Conservation (phyloP, 2,888 invertebrate species). For the Ceraclea dissimilis region DNA sequence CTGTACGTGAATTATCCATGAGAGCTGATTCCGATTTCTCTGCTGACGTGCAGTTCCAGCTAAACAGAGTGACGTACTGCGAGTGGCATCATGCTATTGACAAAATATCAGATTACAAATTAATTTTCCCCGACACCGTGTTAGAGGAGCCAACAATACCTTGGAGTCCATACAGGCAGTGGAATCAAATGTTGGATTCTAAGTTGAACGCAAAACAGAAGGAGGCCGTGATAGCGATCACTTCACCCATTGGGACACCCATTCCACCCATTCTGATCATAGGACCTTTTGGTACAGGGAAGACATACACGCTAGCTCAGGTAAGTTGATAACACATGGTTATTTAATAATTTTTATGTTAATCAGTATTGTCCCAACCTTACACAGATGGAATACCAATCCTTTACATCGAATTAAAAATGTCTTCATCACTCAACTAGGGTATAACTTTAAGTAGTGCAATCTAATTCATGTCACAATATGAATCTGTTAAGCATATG, state of each 20-base stretch:
- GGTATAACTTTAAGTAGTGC: no score
- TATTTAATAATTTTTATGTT: slow-evolving; percentile 2
- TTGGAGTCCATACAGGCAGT: slow-evolving; percentile 62
- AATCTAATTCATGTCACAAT: no score
- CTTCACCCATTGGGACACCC: slow-evolving; percentile 52
- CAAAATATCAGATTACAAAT: slow-evolving; percentile 58
- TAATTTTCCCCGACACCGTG: slow-evolving; percentile 64
- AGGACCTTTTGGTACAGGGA: slow-evolving; percentile 82
- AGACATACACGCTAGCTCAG: slow-evolving; percentile 74
- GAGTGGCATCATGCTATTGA: slow-evolving; percentile 82
- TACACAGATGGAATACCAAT: no score
- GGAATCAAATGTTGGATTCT: slow-evolving; percentile 55
- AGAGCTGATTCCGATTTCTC: slow-evolving; percentile 55
- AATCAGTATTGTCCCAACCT: not conserved
- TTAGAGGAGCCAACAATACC: slow-evolving; percentile 57
- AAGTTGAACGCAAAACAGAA: slow-evolving; percentile 69
- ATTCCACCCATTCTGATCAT: slow-evolving; percentile 67
- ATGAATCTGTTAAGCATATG: no score
- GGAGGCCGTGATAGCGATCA: slow-evolving; percentile 71
- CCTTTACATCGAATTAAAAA: not conserved
- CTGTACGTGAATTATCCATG: slow-evolving; percentile 56
- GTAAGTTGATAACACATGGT: slow-evolving; percentile 26
- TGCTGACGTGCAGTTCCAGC: slow-evolving; percentile 71
- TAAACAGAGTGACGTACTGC: slow-evolving; percentile 72
- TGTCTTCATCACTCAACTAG: not conserved